Conservation (phyloP, 2,113 vertebrate species). For the Nannobrachium achirus region DNA sequence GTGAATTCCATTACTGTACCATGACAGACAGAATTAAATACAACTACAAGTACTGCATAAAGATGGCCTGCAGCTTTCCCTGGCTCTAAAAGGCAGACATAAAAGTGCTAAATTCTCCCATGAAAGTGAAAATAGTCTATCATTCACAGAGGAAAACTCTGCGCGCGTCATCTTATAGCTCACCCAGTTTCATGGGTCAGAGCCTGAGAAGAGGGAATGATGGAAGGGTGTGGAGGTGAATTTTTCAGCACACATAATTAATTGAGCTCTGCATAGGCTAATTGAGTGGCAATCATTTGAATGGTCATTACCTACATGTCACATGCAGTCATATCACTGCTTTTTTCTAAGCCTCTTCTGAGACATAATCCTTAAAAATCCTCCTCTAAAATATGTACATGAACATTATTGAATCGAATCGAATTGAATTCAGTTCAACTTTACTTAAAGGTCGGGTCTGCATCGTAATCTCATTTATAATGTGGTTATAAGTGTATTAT, state of each 20-base stretch:
- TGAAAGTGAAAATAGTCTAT: background rate
- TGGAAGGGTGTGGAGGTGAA: constrained; percentile 46
- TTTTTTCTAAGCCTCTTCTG: constrained; percentile 11
- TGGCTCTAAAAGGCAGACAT: no score
- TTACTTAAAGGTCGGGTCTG: no score
- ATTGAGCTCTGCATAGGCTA: constrained; percentile 87
- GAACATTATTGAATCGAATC: no score
- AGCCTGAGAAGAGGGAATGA: background rate
- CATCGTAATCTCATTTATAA: no score
- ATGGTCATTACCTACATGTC: constrained; percentile 79
- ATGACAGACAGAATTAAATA: no score
- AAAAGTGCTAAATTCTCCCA: no score
- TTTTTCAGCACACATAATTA: constrained; percentile 83
- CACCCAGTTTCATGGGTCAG: constrained; percentile 22
- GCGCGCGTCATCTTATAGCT: background rate
- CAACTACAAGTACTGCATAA: no score
- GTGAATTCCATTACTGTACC: no score
- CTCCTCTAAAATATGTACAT: background rate
- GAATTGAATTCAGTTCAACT: no score
- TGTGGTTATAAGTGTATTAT: no score
- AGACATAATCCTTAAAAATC: constrained; percentile 21
- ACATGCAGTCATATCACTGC: constrained; percentile 56
- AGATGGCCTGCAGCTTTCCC: no score
- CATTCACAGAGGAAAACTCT: background rate
- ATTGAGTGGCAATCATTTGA: constrained; percentile 85